A percentile compares a stretch with the other conserved stretches of the same genome.
phyloP scores from a whole-genome alignment of 30 jellyfish, hydroid and myxozoan species.

The Aurelia sp. region DNA sequence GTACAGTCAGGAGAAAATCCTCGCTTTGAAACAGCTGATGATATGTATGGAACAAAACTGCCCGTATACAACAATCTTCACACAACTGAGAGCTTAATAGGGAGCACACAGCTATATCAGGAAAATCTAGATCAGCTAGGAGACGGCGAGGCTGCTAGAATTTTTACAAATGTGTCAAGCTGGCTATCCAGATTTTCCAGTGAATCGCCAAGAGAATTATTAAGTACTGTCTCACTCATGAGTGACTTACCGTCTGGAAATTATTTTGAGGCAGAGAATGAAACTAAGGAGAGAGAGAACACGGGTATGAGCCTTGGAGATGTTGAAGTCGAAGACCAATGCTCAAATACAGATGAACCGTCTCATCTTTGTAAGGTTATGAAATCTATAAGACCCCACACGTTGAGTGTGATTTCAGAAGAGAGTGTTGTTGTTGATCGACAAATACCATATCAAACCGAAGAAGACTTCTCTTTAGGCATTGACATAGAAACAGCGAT shows the following conservation, averaged over 20 bases:
- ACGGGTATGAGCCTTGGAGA: not conserved
- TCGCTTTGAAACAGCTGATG: not conserved
- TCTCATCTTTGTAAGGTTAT: slow-evolving; percentile 3
- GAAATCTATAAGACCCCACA: not conserved
- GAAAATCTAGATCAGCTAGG: slow-evolving; percentile 53
- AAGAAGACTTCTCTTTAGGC: not conserved
- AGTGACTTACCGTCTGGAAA: slow-evolving; percentile 18
- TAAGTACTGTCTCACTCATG: slow-evolving; percentile 28
- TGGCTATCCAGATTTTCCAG: slow-evolving; percentile 49
- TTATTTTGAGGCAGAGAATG: not conserved
- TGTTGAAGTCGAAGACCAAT: slow-evolving; percentile 11
- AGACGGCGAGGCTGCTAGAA: slow-evolving; percentile 44
- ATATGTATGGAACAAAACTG: not conserved
- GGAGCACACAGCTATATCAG: slow-evolving; percentile 19
- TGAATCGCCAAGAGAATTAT: slow-evolving; percentile 41
- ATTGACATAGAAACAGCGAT: not conserved
- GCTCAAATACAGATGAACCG: not conserved
- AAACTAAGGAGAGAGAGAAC: not conserved
- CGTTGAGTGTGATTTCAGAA: slow-evolving; percentile 43
- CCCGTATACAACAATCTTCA: not conserved
- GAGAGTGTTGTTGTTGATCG: slow-evolving; percentile 14
- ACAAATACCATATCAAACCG: not conserved
- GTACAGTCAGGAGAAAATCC: too few relatives aligned
- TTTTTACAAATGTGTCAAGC: slow-evolving; percentile 30
- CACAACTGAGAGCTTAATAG: not conserved